These are phyloP conservation scores for Oceanites oceanicus DNA, from an alignment of 2,113 vertebrate genomes.

Conservation along the genomic window DNA sequence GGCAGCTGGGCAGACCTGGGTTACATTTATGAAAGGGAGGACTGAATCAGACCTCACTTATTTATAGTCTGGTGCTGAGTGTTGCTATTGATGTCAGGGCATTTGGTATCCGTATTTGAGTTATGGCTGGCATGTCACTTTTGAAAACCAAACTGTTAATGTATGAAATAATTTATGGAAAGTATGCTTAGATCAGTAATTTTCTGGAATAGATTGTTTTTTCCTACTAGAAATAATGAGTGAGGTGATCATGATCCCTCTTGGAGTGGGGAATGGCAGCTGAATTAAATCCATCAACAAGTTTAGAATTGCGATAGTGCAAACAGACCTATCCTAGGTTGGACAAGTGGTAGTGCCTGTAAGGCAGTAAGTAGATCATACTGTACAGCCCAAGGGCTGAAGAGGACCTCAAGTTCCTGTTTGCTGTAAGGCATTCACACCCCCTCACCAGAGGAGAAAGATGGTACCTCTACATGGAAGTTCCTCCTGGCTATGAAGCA, in stretches of 20 bases:
- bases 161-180: not conserved
- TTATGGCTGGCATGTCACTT: not conserved
- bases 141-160: not conserved
- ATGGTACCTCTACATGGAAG: not conserved
- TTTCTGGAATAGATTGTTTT: not conserved
- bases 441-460: not conserved
- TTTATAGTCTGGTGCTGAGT: not conserved
- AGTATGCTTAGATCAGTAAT: not conserved
- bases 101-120: not conserved
- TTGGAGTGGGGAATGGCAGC: not conserved
- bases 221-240: not conserved
- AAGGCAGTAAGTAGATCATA: not conserved
- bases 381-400: not conserved
- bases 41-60: not conserved
- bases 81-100: not conserved
- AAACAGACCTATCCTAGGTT: not conserved
- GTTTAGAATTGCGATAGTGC: fast-evolving
- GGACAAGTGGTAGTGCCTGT: not conserved
- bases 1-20: not conserved
- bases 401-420: not conserved
- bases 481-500: not conserved
- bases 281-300: not conserved
- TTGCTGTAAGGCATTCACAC: not conserved
- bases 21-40: not conserved
- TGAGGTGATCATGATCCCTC: not conserved